Conservation (phyloP, 1,140 invertebrate species). For the Lysiphlebus fabarum region DNA sequence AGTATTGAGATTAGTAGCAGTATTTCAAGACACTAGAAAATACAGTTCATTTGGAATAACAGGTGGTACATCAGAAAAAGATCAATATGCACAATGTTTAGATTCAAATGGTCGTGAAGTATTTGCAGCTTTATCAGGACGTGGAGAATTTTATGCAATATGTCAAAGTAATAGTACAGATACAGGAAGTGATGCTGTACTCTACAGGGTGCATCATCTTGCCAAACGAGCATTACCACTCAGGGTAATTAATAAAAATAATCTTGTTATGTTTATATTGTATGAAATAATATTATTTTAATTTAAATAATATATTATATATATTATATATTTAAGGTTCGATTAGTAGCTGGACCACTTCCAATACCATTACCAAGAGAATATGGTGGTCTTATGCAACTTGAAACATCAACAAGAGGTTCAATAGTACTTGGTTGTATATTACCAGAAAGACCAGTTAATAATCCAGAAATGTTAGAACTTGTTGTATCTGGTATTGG, state of each 20-base stretch:
- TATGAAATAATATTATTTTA: neutral
- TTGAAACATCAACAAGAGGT: conserved; percentile 50
- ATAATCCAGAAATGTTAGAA: conserved; percentile 53
- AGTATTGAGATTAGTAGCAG: conserved; percentile 52
- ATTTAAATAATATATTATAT: neutral
- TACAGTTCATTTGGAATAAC: conserved; percentile 49
- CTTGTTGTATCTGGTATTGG: conserved; percentile 49
- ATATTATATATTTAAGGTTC: conserved; percentile 35
- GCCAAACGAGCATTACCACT: conserved; percentile 45
- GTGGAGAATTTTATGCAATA: conserved; percentile 51
- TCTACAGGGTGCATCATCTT: conserved; percentile 50
- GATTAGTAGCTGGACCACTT: conserved; percentile 51
- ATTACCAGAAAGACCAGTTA: conserved; percentile 50
- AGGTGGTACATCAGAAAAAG: conserved; percentile 44
- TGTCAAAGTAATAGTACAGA: conserved; percentile 44
- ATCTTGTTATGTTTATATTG: conserved; percentile 6
- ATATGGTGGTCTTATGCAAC: conserved; percentile 52
- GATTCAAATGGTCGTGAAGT: conserved; percentile 49
- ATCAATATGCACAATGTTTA: conserved; percentile 55
- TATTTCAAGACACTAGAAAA: conserved; percentile 54
- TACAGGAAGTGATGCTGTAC: conserved; percentile 42
- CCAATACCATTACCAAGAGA: conserved; percentile 51
- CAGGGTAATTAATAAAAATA: conserved; percentile 34
- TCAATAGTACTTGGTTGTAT: conserved; percentile 53
- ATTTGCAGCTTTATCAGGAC: conserved; percentile 45